These are phyloP conservation scores for Cranoglanis bouderius DNA, from an alignment of 2,113 vertebrate species.

Conservation along the genomic window DNA sequence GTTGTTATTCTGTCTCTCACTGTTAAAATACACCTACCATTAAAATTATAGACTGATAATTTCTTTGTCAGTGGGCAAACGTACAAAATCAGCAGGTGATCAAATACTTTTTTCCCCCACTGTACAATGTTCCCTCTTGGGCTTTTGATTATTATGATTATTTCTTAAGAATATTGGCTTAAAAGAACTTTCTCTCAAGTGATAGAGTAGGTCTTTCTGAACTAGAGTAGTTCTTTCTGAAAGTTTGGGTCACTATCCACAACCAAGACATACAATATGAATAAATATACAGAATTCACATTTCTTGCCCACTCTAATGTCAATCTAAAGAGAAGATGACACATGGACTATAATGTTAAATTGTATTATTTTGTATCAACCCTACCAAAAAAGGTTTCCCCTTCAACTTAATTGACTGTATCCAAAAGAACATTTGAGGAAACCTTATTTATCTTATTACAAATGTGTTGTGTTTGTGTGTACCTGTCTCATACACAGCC, in stretches of 20 bases:
- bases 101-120: too few relatives aligned
- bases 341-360: too few relatives aligned
- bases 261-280: not conserved
- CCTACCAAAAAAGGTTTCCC: too few relatives aligned
- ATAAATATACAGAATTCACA: not conserved
- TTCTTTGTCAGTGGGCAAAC: too few relatives aligned
- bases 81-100: too few relatives aligned
- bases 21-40: too few relatives aligned
- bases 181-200: not conserved
- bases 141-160: not conserved
- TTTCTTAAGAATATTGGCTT: not conserved
- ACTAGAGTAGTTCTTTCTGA: not conserved
- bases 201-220: not conserved
- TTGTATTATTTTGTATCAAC: too few relatives aligned
- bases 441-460: not conserved
- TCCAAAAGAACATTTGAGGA: not conserved
- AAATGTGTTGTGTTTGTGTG: not conserved
- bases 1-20: too few relatives aligned
- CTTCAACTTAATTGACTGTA: not conserved
- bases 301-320: not conserved
- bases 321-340: not conserved
- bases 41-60: too few relatives aligned
- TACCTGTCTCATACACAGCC: conserved; percentile 88
- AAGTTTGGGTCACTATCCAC: not conserved
- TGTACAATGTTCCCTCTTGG: not conserved